Percentiles rank a stretch among this genome's conserved stretches.
These are phyloP conservation scores for Rapana venosa DNA, from an alignment of 2,888 invertebrate species.

Conservation along the genomic window DNA sequence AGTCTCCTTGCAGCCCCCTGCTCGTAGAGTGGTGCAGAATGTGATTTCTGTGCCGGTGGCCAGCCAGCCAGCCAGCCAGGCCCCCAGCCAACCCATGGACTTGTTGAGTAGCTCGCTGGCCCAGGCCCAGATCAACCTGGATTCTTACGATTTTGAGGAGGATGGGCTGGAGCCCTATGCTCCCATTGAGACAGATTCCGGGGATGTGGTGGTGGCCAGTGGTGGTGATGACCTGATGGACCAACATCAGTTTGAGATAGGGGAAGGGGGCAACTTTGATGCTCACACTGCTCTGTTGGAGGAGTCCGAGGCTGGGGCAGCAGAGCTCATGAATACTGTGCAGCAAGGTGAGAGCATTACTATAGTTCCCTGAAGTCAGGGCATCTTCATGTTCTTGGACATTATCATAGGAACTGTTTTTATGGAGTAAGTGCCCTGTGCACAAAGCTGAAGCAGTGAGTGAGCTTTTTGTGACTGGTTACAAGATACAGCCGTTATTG, in stretches of 20 bases:
- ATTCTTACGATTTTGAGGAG: constrained; percentile 72
- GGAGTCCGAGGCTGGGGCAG: constrained; percentile 24
- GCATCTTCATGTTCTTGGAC: too few species aligned
- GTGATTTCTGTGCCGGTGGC: constrained; percentile 12
- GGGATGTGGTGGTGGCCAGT: constrained; percentile 23
- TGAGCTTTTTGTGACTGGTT: too few species aligned
- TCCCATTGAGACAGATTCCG: constrained; percentile 22
- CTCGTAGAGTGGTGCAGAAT: neutral
- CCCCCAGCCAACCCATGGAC: constrained; percentile 55
- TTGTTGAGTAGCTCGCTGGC: constrained; percentile 73
- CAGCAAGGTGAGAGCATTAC: neutral
- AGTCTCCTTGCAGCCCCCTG: neutral
- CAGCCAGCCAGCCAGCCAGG: constrained; percentile 19
- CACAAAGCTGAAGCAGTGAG: too few species aligned
- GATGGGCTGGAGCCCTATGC: constrained; percentile 24
- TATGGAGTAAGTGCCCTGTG: too few species aligned
- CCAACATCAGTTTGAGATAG: constrained; percentile 14
- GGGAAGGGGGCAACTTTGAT: constrained; percentile 23
- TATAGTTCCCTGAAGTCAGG: neutral
- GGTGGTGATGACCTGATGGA: constrained; percentile 1
- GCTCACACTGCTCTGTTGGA: constrained; percentile 30
- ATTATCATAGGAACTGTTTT: too few species aligned
- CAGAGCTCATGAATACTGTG: constrained; percentile 16
- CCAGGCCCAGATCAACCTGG: constrained; percentile 75
- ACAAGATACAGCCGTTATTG: too few species aligned